These are phyloP conservation scores for Drosophila bipectinata DNA, from an alignment of 1,140 invertebrate genomes.

Conservation along the genomic window DNA sequence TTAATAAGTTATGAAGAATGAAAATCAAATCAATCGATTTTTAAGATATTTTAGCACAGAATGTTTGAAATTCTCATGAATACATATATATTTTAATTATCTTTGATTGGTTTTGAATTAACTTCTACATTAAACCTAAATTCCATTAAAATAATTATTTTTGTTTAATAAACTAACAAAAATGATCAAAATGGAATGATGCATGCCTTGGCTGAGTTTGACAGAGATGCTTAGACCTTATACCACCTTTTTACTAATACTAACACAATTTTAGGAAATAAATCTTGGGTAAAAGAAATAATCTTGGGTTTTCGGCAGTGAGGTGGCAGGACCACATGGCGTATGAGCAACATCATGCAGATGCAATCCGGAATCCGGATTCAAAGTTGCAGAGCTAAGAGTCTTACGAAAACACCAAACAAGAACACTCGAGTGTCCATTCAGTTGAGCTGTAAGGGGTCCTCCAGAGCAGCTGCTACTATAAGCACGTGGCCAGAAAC, in stretches of 20 bases:
- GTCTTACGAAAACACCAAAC: constrained; percentile 38
- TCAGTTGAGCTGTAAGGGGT: constrained; percentile 37
- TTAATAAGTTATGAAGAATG: constrained; percentile 31
- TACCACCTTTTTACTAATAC: constrained; percentile 9
- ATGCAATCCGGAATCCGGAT: constrained; percentile 30
- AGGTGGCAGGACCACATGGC: constrained; percentile 26
- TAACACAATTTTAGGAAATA: constrained; percentile 7
- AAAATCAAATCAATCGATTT: not conserved
- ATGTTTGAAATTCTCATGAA: too few species aligned
- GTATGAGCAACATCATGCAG: constrained; percentile 39
- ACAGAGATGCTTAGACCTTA: constrained; percentile 22
- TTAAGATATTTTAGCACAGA: not conserved
- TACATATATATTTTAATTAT: not conserved
- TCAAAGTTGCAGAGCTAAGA: constrained; percentile 42
- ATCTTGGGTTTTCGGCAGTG: constrained; percentile 17
- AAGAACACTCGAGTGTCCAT: constrained; percentile 35
- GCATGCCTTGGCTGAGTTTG: not conserved
- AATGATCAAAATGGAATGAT: not conserved
- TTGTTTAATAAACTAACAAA: not conserved
- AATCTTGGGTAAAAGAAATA: constrained; percentile 33
- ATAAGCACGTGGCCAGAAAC: constrained; percentile 37
- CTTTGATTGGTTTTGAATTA: not conserved
- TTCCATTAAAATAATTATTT: not conserved
- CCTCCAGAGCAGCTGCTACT: constrained; percentile 33
- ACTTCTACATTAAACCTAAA: too few species aligned